Percentiles rank a stretch among this genome's conserved stretches.
Conservation (phyloP, 2,113 vertebrate genomes). For the Triplophysa tibetana region DNA sequence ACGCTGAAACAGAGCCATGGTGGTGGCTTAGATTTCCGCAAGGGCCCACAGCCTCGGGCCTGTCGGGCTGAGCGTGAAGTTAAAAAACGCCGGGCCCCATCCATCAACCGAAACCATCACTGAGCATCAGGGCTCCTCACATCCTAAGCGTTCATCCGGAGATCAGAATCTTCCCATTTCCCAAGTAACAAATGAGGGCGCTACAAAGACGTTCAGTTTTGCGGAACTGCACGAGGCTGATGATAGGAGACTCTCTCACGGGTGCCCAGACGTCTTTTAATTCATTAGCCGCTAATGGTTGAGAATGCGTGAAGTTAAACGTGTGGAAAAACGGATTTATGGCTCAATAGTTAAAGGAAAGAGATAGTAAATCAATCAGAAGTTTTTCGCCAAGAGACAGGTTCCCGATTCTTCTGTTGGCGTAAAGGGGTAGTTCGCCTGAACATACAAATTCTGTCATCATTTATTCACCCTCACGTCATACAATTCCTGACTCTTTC, state of each 20-base stretch:
- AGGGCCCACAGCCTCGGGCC: conserved; percentile 60
- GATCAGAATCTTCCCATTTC: conserved; percentile 57
- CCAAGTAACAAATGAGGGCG: conserved; percentile 58
- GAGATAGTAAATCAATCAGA: conserved; percentile 36
- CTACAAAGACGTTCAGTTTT: conserved; percentile 60
- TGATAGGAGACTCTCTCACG: conserved; percentile 24
- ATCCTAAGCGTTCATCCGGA: conserved; percentile 60
- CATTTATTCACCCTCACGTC: no score
- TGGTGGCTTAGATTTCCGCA: conserved; percentile 67
- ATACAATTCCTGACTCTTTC: no score
- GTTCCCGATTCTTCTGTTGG: no score
- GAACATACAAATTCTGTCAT: no score
- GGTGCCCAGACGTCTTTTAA: conserved; percentile 50
- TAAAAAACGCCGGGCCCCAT: conserved; percentile 60
- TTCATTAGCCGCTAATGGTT: conserved; percentile 55
- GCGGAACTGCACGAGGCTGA: conserved; percentile 44
- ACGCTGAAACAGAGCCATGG: conserved; percentile 68
- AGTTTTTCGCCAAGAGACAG: not conserved
- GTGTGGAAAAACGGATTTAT: conserved; percentile 44
- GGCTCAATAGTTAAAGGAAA: conserved; percentile 27
- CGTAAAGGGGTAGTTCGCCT: no score
- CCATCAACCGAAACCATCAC: conserved; percentile 57
- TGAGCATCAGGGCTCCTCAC: conserved; percentile 70
- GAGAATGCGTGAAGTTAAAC: conserved; percentile 37
- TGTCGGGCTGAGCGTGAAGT: conserved; percentile 61